phyloP scores from a whole-genome alignment of 1,140 invertebrate species.

The Aphelenchoides avenae region DNA sequence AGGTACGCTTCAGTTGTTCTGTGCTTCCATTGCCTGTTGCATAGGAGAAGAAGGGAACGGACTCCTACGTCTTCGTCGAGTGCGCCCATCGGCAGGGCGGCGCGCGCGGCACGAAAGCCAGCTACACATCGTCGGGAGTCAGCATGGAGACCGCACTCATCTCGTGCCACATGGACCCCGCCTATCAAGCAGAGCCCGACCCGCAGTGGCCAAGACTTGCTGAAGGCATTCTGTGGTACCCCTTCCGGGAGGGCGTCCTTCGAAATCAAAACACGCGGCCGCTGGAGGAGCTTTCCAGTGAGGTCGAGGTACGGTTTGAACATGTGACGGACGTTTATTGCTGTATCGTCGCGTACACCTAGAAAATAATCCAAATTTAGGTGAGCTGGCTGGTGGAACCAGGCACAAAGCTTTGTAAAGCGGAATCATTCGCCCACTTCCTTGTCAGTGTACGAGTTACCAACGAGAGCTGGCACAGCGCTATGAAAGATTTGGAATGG shows the following conservation, averaged over 20 bases:
- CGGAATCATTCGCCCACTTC: slow-evolving; percentile 8
- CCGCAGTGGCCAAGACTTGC: slow-evolving; percentile 7
- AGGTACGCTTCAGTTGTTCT: background rate
- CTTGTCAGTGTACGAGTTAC: slow-evolving; percentile 3
- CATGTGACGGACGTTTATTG: too few species aligned
- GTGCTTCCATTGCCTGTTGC: too few species aligned
- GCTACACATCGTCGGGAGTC: slow-evolving; percentile 15
- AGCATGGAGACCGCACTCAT: slow-evolving; percentile 24
- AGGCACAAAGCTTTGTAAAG: slow-evolving; percentile 1
- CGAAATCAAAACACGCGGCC: slow-evolving; percentile 2
- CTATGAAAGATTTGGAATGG: slow-evolving; percentile 4
- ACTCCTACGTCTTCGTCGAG: slow-evolving; percentile 22
- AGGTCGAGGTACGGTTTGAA: slow-evolving; percentile 2
- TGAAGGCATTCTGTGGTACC: slow-evolving; percentile 12
- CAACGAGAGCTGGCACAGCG: background rate
- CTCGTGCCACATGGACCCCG: slow-evolving; percentile 19
- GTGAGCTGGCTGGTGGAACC: slow-evolving; percentile 1
- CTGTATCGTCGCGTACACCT: too few species aligned
- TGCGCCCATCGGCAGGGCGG: slow-evolving; percentile 30
- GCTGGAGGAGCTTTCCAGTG: background rate
- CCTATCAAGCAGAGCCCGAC: slow-evolving; percentile 15
- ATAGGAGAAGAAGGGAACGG: background rate
- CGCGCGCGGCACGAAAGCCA: slow-evolving; percentile 9
- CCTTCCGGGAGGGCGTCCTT: slow-evolving; percentile 7
- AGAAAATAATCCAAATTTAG: background rate